A percentile compares a stretch with the other conserved stretches of the same genome.
phyloP scores from a whole-genome alignment of 92 coral and sea anemone species.

The Epizoanthus rinbou region DNA sequence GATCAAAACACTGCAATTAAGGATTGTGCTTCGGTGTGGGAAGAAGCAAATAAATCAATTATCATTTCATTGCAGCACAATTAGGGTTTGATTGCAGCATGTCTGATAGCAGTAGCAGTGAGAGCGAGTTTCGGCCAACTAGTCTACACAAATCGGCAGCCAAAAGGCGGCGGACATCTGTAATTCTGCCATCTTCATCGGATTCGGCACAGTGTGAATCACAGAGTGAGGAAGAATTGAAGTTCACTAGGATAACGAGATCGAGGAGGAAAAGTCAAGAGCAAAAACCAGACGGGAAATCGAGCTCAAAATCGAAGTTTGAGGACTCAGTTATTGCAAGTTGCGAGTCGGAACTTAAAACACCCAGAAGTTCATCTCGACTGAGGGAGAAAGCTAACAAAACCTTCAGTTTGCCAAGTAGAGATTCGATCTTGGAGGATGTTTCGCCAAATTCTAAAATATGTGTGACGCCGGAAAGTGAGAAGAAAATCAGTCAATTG shows the following conservation, averaged over 20 bases:
- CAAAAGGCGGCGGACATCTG: background rate
- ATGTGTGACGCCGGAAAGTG: background rate
- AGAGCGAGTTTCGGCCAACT: background rate
- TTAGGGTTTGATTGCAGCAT: background rate
- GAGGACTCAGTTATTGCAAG: background rate
- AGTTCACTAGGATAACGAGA: background rate
- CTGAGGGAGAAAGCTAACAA: constrained; percentile 56
- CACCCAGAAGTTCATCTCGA: constrained; percentile 84
- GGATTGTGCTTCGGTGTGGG: background rate
- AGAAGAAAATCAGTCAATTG: constrained; percentile 37
- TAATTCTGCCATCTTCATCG: background rate
- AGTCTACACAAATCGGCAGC: background rate
- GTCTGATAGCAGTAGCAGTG: background rate
- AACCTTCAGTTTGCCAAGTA: constrained; percentile 67
- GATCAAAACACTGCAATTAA: background rate
- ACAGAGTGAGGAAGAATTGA: background rate
- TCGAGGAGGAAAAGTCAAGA: background rate
- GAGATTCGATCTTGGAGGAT: constrained; percentile 59
- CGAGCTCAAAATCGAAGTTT: background rate
- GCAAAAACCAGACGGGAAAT: background rate
- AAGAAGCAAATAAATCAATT: background rate
- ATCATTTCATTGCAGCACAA: background rate
- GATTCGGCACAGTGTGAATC: background rate
- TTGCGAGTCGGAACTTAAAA: constrained; percentile 3
- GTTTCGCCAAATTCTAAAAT: constrained; percentile 48